A percentile compares a stretch with the other conserved stretches of the same genome.
These are phyloP conservation scores for Arbacia lixula DNA, from an alignment of 53 echinoderm and acorn worm genomes.

Conservation along the genomic window DNA sequence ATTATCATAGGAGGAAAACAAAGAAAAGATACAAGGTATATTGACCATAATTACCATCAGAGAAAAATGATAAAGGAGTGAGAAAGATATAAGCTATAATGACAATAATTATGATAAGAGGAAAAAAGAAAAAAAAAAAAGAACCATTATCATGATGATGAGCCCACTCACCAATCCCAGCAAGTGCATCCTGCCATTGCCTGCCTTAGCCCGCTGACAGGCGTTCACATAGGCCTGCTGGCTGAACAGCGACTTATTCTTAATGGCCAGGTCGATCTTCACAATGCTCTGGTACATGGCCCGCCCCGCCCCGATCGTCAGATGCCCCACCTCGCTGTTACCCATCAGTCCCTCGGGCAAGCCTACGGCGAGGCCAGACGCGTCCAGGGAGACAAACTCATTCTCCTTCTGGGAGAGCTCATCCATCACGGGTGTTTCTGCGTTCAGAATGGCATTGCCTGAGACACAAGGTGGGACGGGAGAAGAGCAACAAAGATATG, in stretches of 20 bases:
- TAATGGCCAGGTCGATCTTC: conserved; percentile 82
- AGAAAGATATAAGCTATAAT: background rate
- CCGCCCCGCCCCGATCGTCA: conserved; percentile 93
- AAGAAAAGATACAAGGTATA: too few relatives aligned
- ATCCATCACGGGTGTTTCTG: conserved; percentile 94
- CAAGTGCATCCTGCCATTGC: conserved; percentile 90
- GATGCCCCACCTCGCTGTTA: conserved; percentile 97
- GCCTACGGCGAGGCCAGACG: conserved; percentile 92
- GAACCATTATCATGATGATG: background rate
- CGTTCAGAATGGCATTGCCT: conserved; percentile 98
- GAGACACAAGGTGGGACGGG: too few relatives aligned
- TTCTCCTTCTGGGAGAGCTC: conserved; percentile 58
- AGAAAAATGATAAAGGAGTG: too few relatives aligned
- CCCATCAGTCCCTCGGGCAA: conserved; percentile 97
- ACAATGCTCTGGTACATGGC: conserved; percentile 96
- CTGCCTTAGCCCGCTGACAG: conserved; percentile 83
- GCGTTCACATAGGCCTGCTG: conserved; percentile 86
- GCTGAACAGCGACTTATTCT: conserved; percentile 62
- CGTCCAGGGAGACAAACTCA: conserved; percentile 84
- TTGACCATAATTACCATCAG: too few relatives aligned
- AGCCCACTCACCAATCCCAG: conserved; percentile 79
- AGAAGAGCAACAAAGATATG: too few relatives aligned
- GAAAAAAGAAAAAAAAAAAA: background rate
- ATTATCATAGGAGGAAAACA: too few relatives aligned
- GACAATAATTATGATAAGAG: background rate